Evolutionary conservation across 2,888 invertebrate species (phyloP).

Genomic region (Ochropleura plecta): DNA sequence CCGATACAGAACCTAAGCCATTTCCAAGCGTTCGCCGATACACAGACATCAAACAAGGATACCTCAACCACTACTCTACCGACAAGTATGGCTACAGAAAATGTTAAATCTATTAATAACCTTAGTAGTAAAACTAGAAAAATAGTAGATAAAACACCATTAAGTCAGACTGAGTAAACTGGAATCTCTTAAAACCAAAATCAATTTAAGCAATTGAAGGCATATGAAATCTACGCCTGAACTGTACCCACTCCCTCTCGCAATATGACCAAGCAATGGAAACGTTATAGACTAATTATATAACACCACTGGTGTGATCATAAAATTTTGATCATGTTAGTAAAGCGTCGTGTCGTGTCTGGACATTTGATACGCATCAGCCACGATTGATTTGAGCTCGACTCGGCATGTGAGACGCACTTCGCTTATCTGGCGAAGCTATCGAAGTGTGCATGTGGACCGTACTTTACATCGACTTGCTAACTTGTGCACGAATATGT

Average conservation of each 20-base stretch:
- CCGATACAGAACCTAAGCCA: conserved; percentile 14
- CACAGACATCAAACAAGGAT: conserved; percentile 13
- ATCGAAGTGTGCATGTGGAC: conserved; percentile 61
- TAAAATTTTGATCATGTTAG: conserved; percentile 35
- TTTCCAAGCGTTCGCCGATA: conserved; percentile 6
- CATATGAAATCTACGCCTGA: not conserved
- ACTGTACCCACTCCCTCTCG: not conserved
- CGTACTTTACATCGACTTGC: conserved; percentile 58
- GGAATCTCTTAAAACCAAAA: not conserved
- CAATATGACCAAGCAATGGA: no score
- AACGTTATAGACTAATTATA: conserved; percentile 1
- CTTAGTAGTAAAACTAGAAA: not conserved
- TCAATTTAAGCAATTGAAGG: not conserved
- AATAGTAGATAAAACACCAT: conserved; percentile 15
- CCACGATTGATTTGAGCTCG: conserved; percentile 71
- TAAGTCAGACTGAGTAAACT: not conserved
- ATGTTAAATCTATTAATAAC: conserved; percentile 9
- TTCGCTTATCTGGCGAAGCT: conserved; percentile 49
- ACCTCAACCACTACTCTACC: not conserved
- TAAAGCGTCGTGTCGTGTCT: conserved; percentile 55
- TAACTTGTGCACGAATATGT: conserved; percentile 58
- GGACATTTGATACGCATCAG: conserved; percentile 73
- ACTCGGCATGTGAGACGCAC: conserved; percentile 62
- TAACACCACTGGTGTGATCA: conserved; percentile 16
- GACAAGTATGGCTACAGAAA: conserved; percentile 4